Evolutionary conservation across 2,797 vertebrate genomes (phyloP), one percentile per base, ranked within the genome.

Genomic region (Allobates femoralis): DNA sequence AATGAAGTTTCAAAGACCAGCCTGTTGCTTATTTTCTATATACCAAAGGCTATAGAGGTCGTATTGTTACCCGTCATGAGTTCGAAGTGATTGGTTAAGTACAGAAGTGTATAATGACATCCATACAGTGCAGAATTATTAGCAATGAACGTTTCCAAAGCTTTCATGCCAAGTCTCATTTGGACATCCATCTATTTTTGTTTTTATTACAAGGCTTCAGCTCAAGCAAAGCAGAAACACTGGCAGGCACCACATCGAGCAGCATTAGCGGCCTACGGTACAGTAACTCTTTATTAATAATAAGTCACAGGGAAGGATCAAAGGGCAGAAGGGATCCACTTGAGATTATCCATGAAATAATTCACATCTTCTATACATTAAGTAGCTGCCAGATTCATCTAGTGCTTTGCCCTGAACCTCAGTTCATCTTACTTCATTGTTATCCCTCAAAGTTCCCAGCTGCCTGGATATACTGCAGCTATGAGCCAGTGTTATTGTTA

Each of bases 331-430:
- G 90, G 88, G 90, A 91, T 92, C 89, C 90, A 92, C 88, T 92
- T 92, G 89, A 91, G 92, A 92, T 93, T 92, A 92, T 89, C 89
- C 90, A 89, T 92, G 90, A 92, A 92, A 93, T 93, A 91, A 92
- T 92, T 91, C 91, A 92, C 91, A 92, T 93, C 90, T 93, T 92
- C 91, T 93, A 91, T 91, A 90, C 85, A 92, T 94, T 94, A 92
- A 94, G 90, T 91, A 92, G 90, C 90, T 89, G 89, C 89, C 89
- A 86, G 89, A 92, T 87, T 91, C 89, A 91, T 86, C 87, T 85
- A 90, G 87, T 66, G 82, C 90, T 93, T 92, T 91, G 89, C 90
- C 89, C 87, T 91, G 91, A 91, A 91, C 90, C 86, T 82, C 86
- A 90, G 90, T 92, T 92, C 91, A 90, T 90, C 91, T 93, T 92